Evolutionary conservation across 2,888 invertebrate genomes (phyloP), one percentile per base, ranked within the genome.

Genomic region (Mesorhabditis sp.): DNA sequence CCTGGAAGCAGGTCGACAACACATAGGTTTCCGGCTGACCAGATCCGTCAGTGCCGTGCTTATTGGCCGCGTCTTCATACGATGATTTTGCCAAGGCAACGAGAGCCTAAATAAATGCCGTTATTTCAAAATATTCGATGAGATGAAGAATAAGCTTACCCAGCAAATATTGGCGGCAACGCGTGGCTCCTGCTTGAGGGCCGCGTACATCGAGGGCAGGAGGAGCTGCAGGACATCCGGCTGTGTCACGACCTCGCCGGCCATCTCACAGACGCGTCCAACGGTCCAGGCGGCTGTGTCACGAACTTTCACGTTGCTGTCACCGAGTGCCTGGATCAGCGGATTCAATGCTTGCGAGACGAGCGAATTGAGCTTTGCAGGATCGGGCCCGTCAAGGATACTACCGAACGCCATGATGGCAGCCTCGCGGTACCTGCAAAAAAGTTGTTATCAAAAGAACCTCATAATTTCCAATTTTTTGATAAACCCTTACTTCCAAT

Each of bases 271-370:
- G 75, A 99, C 94, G 74, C 97, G 90, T 6, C 97, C 96, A 80
- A 98, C 92, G 0, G 95, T 94, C 98, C 98, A 98, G 0, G 97
- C 97, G 0, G 94, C 92, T 0, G 97, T 97, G 86, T 98, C 97
- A 75, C 95, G 90, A 0, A 99, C 97, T 15, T 76, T 77, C 13
- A 81, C 73, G 86, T 93, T 93, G 4, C 89, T 89, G 86, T 99
- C 98, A 83, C 93, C 93, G 92, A 98, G 93, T 45, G 95, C 89
- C 80, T 93, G 91, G 76, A 99, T 95, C 64, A 99, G 89, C 45
- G 93, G 95, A 3, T 93, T 92, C 92, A 99, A 93, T 0, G 97
- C 97, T 86, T 95, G 93, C 86, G 95, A 94, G 0, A 97, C 95
- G 67, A 98, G 88, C 1, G 94, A 93, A 87, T 94, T 94, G 69